Evolutionary conservation across 2,113 vertebrate species (phyloP).

Genomic region (Oryzias melastigma): DNA sequence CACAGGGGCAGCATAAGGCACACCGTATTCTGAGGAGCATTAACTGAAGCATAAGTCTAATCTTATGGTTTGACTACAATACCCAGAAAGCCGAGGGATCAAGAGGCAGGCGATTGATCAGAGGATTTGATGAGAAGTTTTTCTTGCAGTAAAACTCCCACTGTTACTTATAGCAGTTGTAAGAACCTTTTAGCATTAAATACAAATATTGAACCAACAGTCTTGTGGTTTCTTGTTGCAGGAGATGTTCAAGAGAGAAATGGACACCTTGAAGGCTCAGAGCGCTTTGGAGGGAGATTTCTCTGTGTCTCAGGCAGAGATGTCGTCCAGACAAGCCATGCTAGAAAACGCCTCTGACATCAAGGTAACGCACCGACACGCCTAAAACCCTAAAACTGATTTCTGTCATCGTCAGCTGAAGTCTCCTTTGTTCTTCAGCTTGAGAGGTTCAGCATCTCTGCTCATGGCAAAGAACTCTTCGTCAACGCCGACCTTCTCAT

Average conservation of each 20-base stretch:
- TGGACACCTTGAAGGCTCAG: constrained; percentile 83
- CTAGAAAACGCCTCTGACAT: constrained; percentile 93
- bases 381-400: not conserved
- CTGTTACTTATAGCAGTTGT: too few relatives aligned
- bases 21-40: too few relatives aligned
- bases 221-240: constrained; percentile 40
- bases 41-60: too few relatives aligned
- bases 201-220: not conserved
- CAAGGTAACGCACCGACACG: constrained; percentile 74
- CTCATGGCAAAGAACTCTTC: constrained; percentile 91
- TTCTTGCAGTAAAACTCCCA: too few relatives aligned
- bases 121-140: too few relatives aligned
- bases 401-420: not conserved
- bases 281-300: constrained; percentile 86
- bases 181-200: too few relatives aligned
- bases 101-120: too few relatives aligned
- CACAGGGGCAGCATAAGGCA: too few relatives aligned
- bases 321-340: constrained; percentile 91
- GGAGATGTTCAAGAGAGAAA: constrained; percentile 87
- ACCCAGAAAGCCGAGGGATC: too few relatives aligned
- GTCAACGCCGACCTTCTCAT: constrained; percentile 90
- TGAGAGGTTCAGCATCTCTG: constrained; percentile 93
- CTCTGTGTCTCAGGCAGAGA: constrained; percentile 88
- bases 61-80: too few relatives aligned
- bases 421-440: constrained; percentile 70